Evolutionary conservation across 2,113 vertebrate species (phyloP).

Genomic region (Callorhinus ursinus): DNA sequence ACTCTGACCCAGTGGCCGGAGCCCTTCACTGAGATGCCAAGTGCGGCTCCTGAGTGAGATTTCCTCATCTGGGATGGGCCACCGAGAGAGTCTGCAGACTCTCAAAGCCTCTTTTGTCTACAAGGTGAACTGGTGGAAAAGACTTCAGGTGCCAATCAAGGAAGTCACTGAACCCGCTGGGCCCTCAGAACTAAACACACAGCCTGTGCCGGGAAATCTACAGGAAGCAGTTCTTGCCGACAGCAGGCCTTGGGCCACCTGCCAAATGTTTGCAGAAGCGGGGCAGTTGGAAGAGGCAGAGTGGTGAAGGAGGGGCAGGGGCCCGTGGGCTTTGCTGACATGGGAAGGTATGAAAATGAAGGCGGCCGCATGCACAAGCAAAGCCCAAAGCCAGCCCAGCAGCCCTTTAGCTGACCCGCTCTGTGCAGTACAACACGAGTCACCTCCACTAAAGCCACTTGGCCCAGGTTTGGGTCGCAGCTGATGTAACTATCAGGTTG

Average conservation of each 20-base stretch:
- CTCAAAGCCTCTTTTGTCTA: slow-evolving; percentile 82
- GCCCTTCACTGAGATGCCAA: background rate
- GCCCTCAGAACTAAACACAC: slow-evolving; percentile 81
- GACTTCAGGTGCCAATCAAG: slow-evolving; percentile 74
- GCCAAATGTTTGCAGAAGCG: background rate
- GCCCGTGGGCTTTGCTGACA: background rate
- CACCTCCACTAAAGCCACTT: background rate
- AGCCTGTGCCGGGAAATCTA: slow-evolving; percentile 74
- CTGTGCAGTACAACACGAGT: background rate
- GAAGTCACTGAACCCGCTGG: slow-evolving; percentile 73
- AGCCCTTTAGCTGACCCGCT: background rate
- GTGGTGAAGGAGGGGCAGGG: slow-evolving; percentile 6
- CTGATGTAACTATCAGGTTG: background rate
- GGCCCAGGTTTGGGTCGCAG: background rate
- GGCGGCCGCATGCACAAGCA: rapidly evolving
- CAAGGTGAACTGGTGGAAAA: slow-evolving; percentile 77
- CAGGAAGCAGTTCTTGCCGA: slow-evolving; percentile 80
- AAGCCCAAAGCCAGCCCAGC: background rate
- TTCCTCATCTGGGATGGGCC: background rate
- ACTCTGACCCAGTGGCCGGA: background rate
- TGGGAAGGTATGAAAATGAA: background rate
- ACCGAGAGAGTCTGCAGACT: background rate
- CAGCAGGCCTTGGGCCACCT: slow-evolving; percentile 64
- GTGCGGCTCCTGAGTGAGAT: background rate
- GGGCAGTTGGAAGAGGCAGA: slow-evolving; percentile 36